Conservation (phyloP, 1,140 invertebrate genomes). For the Mylabris phalerata region DNA sequence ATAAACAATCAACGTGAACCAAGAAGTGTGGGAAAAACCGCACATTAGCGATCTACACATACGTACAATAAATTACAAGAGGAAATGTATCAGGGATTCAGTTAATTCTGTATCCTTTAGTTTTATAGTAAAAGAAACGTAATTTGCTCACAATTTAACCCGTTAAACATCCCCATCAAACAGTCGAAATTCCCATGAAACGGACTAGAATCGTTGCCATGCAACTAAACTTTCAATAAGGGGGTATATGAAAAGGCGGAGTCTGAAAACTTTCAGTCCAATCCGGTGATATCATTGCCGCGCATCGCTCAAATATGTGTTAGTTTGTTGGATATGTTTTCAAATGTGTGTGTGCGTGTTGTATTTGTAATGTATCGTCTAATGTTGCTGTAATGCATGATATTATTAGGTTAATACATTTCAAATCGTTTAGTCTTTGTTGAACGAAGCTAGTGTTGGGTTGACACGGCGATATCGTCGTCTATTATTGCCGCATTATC, state of each 20-base stretch:
- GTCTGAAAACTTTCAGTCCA: conserved; percentile 23
- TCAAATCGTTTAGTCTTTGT: conserved; percentile 42
- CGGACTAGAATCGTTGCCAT: conserved; percentile 25
- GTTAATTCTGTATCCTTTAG: no score
- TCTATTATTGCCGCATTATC: background rate
- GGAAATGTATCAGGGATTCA: no score
- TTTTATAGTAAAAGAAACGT: background rate
- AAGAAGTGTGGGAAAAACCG: no score
- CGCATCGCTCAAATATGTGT: conserved; percentile 31
- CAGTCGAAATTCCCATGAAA: conserved; percentile 25
- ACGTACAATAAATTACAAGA: no score
- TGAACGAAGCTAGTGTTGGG: conserved; percentile 24
- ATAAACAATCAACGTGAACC: no score
- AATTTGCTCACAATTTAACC: background rate
- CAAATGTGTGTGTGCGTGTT: no score
- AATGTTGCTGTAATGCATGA: conserved; percentile 43
- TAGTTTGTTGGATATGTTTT: no score
- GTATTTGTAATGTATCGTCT: conserved; percentile 37
- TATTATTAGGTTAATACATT: conserved; percentile 44
- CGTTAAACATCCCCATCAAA: conserved; percentile 17
- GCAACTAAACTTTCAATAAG: conserved; percentile 29
- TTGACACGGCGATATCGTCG: conserved; percentile 8
- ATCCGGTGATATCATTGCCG: conserved; percentile 21
- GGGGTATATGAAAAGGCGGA: conserved; percentile 30
- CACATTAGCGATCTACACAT: no score